Evolutionary conservation across 2,888 invertebrate genomes (phyloP), one percentile per base, ranked within the genome.

Genomic region (Pollenia griseotomentosa): DNA sequence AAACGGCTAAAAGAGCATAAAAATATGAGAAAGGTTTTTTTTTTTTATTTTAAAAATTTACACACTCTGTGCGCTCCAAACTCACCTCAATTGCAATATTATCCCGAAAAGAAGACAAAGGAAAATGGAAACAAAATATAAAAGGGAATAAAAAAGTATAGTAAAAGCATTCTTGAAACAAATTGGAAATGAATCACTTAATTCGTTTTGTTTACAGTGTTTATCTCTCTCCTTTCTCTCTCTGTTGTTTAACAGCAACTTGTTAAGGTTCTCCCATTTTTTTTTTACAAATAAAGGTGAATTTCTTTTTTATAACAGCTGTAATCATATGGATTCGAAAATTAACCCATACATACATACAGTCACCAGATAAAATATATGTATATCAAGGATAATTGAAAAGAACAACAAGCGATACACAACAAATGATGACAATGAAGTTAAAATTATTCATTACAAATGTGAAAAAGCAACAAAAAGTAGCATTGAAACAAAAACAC

Each of bases 301-400:
- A n/a, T 55, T 46, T 53, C n/a, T 53, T 2, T 53, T 6, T 68
- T 48, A 48, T 42, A 74, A 83, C 83, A 68, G 75, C 57, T 68
- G 68, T 57, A 83, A 68, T 68, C 59, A 68, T 59, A 81, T 63
- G 80, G 44, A 14, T 53, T 70, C 42, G 44, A 8, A 19, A 42
- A 59, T 4, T 19, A 40, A 59, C 40, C 48, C 1, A 53, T n/a
- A 33, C 46, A 73, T n/a, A 44, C 16, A 23, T 23, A 33, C 14
- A 42, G 40, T 23, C 19, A 74, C 48, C 61, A 75, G 12, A 63
- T 42, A 68, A 44, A 44, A 46, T 40, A 19, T 42, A 44, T 75
- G 44, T 71, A 71, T 79, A 84, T 74, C 84, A 84, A 84, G 84
- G 84, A 84, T 84, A 84, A 79, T 68, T 74, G 55, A 61, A 74